A percentile compares a stretch with the other conserved stretches of the same genome.
Conservation (phyloP, 2,888 invertebrate species). For the Ceramica pisi region DNA sequence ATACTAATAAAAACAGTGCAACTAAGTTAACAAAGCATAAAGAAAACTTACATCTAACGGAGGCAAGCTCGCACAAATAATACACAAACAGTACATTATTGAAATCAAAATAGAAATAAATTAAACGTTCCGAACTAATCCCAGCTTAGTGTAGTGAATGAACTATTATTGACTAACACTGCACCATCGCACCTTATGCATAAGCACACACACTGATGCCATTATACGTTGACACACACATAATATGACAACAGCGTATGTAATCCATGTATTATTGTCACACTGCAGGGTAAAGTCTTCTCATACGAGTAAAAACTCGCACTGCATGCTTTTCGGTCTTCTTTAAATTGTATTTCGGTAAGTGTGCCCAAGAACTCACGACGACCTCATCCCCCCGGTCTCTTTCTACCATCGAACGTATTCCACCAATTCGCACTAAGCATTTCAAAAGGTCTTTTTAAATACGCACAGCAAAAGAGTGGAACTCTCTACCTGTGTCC, state of each 20-base stretch:
- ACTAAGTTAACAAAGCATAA: background rate
- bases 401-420: too few species aligned
- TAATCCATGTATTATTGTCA: background rate
- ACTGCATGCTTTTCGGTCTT: too few species aligned
- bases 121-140: constrained; percentile 16
- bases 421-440: too few species aligned
- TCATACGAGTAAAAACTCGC: too few species aligned
- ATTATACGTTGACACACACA: background rate
- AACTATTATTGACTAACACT: constrained; percentile 18
- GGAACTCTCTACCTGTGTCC: too few species aligned
- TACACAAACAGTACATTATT: background rate
- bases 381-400: too few species aligned
- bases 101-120: background rate
- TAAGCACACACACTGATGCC: background rate
- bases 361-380: too few species aligned
- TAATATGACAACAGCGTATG: background rate
- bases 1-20: too few species aligned
- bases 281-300: background rate
- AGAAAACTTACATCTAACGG: background rate
- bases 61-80: background rate
- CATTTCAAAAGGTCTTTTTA: too few species aligned
- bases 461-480: too few species aligned
- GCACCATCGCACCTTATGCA: background rate
- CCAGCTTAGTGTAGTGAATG: background rate
- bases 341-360: too few species aligned